Evolutionary conservation across 2,113 vertebrate genomes (phyloP).

Genomic region (Aphelocoma coerulescens): DNA sequence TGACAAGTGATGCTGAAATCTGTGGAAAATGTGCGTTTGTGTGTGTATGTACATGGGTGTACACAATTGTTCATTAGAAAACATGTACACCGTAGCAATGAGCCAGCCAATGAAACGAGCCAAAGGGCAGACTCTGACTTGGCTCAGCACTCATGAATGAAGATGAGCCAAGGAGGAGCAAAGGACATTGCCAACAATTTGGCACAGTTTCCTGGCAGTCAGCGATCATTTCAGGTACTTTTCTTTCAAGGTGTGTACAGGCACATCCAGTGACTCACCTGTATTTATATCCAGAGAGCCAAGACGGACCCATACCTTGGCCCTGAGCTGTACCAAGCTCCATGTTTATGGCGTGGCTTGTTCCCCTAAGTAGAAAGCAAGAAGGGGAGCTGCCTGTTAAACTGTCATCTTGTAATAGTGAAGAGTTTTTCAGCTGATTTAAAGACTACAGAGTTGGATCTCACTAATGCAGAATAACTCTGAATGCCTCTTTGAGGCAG

Average conservation of each 20-base stretch:
- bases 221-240: conserved; percentile 50
- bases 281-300: conserved; percentile 48
- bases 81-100: not conserved
- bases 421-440: not conserved
- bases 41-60: not conserved
- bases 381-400: not conserved
- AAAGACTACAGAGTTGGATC: not conserved
- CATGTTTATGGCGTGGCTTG: not conserved
- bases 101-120: conserved; percentile 24
- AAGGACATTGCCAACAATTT: conserved; percentile 51
- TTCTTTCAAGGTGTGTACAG: conserved; percentile 61
- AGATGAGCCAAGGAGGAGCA: conserved; percentile 60
- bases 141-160: conserved; percentile 21
- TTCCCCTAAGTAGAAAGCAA: not conserved
- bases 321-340: conserved; percentile 7
- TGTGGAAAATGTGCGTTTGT: not conserved
- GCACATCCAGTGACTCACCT: conserved; percentile 65
- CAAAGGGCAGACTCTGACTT: conserved; percentile 35
- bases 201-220: conserved; percentile 53
- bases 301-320: not conserved
- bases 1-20: not conserved
- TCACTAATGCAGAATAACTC: not conserved
- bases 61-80: not conserved
- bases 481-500: not conserved
- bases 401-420: not conserved